Percentiles rank a stretch among this genome's conserved stretches.
These are phyloP conservation scores for Ectemnius cavifrons DNA, from an alignment of 2,888 invertebrate species.

Conservation along the genomic window DNA sequence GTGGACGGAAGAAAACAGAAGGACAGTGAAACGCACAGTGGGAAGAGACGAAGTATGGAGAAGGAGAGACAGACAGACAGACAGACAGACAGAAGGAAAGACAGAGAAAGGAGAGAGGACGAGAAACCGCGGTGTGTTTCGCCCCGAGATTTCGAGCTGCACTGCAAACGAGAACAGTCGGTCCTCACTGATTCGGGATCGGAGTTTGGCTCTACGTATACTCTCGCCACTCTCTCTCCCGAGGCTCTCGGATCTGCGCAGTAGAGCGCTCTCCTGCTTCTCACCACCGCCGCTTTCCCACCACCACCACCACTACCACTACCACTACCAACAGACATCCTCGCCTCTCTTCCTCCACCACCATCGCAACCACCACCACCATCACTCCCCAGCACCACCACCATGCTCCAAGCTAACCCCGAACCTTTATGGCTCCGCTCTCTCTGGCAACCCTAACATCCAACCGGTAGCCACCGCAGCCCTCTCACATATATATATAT, in stretches of 20 bases:
- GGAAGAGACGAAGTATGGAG: slow-evolving; percentile 11
- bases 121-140: slow-evolving; percentile 53
- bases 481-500: no score
- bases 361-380: slow-evolving; percentile 29
- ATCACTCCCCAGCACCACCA: slow-evolving; percentile 26
- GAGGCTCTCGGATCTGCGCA: slow-evolving; percentile 68
- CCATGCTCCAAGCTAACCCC: slow-evolving; percentile 50
- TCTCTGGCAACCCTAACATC: slow-evolving; percentile 55
- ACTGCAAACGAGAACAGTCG: slow-evolving; percentile 64
- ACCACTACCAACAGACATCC: slow-evolving; percentile 18
- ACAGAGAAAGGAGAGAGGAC: slow-evolving; percentile 50
- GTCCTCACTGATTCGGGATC: slow-evolving; percentile 64
- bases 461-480: slow-evolving; percentile 47
- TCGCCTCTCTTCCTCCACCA: slow-evolving; percentile 19
- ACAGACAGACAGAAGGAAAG: slow-evolving; percentile 31
- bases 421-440: slow-evolving; percentile 51
- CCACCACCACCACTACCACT: slow-evolving; percentile 21
- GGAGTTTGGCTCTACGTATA: slow-evolving; percentile 58
- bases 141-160: slow-evolving; percentile 60
- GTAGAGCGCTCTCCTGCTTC: slow-evolving; percentile 56
- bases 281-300: slow-evolving; percentile 33
- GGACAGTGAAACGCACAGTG: slow-evolving; percentile 3
- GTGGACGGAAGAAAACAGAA: slow-evolving; percentile 1
- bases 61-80: slow-evolving; percentile 24
- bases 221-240: slow-evolving; percentile 49